These are phyloP conservation scores for Lymantria monacha DNA, from an alignment of 2,888 invertebrate species.

Conservation along the genomic window DNA sequence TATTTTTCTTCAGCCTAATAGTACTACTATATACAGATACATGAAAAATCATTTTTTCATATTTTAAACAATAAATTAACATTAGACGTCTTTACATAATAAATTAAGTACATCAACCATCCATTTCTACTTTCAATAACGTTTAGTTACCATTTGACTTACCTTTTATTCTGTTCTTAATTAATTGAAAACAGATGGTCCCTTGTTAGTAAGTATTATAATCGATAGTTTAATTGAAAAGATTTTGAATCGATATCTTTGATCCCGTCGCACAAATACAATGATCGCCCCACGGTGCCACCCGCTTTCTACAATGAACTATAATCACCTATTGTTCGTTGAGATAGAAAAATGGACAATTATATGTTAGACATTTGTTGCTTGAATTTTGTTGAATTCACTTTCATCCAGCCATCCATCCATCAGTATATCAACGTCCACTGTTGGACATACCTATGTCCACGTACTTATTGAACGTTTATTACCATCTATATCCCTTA, in stretches of 20 bases:
- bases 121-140: neutral
- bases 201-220: constrained; percentile 68
- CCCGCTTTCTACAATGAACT: constrained; percentile 66
- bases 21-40: too few relatives aligned
- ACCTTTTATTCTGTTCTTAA: constrained; percentile 59
- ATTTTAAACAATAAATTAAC: neutral
- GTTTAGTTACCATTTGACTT: constrained; percentile 19
- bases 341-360: constrained; percentile 62
- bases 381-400: constrained; percentile 4
- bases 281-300: constrained; percentile 68
- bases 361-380: constrained; percentile 40
- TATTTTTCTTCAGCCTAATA: too few relatives aligned
- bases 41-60: too few relatives aligned
- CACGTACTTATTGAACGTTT: too few relatives aligned
- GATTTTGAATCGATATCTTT: constrained; percentile 55
- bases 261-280: constrained; percentile 62
- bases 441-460: too few relatives aligned
- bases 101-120: neutral
- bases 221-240: constrained; percentile 73
- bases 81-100: neutral
- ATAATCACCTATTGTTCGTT: constrained; percentile 79
- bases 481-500: too few relatives aligned
- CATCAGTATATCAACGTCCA: too few relatives aligned
- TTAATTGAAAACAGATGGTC: constrained; percentile 78
- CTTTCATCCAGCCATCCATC: too few relatives aligned